Conservation (phyloP, 2,113 vertebrate species). For the Cephalophus harveyi region DNA sequence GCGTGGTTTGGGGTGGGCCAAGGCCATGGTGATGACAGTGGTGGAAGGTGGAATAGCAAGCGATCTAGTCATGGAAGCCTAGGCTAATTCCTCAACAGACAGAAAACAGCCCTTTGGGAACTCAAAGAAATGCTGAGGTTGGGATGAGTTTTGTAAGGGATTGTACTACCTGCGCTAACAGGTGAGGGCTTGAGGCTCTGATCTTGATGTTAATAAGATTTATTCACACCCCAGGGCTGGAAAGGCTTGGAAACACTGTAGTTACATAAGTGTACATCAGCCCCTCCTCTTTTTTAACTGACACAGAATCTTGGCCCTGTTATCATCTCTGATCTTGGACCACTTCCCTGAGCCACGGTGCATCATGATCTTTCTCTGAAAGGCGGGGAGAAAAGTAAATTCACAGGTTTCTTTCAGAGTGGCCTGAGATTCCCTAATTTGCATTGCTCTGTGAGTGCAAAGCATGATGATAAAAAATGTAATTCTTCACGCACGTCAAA, state of each 20-base stretch:
- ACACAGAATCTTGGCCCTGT: neutral
- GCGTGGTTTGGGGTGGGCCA: neutral
- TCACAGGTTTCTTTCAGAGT: neutral
- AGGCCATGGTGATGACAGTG: fast-evolving
- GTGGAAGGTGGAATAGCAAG: neutral
- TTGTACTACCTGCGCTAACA: neutral
- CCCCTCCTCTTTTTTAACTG: neutral
- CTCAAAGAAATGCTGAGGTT: neutral
- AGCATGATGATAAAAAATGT: neutral
- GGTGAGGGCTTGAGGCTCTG: neutral
- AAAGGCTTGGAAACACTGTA: neutral
- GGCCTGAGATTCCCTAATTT: neutral
- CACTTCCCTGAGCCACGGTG: constrained; percentile 6
- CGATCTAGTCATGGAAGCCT: neutral
- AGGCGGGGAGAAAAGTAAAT: neutral
- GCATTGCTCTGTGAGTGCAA: neutral
- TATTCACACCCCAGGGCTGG: neutral
- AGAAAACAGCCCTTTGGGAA: fast-evolving
- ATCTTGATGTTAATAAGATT: neutral
- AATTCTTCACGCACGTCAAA: constrained; percentile 41
- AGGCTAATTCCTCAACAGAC: neutral
- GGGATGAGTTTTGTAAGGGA: neutral
- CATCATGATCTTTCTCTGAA: neutral
- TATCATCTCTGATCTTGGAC: constrained; percentile 15
- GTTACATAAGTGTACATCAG: neutral